phyloP scores from a whole-genome alignment of 2,888 invertebrate species.

The Drosophila rubida region DNA sequence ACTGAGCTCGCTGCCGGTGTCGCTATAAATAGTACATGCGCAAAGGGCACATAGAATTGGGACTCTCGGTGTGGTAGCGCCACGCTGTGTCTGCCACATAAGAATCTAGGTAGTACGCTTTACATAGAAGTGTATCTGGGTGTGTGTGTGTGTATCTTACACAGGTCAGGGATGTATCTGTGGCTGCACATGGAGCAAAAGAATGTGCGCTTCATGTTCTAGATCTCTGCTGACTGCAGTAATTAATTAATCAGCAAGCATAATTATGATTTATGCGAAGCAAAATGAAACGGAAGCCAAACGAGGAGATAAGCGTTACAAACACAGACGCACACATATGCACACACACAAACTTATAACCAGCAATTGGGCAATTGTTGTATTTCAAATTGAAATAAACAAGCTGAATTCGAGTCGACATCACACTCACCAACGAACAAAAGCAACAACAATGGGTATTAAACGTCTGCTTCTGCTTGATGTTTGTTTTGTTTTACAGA shows the following conservation, averaged over 20 bases:
- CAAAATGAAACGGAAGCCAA: not conserved
- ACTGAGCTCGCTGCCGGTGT: conserved; percentile 33
- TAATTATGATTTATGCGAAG: conserved; percentile 28
- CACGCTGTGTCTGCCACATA: conserved; percentile 26
- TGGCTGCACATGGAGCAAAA: not conserved
- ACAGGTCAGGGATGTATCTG: conserved; percentile 69
- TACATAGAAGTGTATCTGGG: conserved; percentile 8
- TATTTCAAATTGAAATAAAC: conserved; percentile 67
- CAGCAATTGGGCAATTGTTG: conserved; percentile 30
- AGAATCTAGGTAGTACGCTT: conserved; percentile 42
- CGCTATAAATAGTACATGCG: conserved; percentile 56
- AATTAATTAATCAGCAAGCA: conserved; percentile 20
- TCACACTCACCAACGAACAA: conserved; percentile 17
- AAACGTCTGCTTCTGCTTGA: conserved; percentile 15
- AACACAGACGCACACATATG: not conserved
- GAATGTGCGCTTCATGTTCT: not conserved
- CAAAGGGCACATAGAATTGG: conserved; percentile 45
- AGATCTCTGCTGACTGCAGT: conserved; percentile 19
- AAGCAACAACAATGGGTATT: conserved; percentile 8
- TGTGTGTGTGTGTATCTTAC: conserved; percentile 31
- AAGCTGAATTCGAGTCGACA: conserved; percentile 42
- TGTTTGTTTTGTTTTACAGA: conserved; percentile 1
- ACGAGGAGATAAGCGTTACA: not conserved
- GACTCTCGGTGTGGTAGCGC: conserved; percentile 16
- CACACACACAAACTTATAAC: not conserved